Evolutionary conservation across 2,113 vertebrate genomes (phyloP).

Genomic region (Leucoraja erinaceus): DNA sequence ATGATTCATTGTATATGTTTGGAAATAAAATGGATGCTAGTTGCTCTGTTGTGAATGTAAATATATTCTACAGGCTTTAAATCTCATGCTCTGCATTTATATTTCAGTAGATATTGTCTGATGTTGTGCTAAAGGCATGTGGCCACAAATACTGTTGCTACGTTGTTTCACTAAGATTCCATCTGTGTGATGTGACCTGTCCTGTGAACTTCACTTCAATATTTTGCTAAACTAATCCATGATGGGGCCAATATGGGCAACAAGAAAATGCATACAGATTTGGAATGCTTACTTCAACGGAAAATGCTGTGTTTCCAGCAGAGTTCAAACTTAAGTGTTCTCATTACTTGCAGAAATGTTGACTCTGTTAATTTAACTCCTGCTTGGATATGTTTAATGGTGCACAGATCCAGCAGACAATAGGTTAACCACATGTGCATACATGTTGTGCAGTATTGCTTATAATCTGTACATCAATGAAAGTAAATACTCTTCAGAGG

Average conservation of each 20-base stretch:
- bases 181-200: neutral
- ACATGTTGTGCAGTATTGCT: neutral
- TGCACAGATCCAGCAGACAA: neutral
- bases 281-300: neutral
- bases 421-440: neutral
- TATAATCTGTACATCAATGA: neutral
- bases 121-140: neutral
- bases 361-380: neutral
- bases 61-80: neutral
- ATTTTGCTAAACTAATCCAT: conserved; percentile 30
- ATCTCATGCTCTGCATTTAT: too few relatives aligned
- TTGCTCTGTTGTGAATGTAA: neutral
- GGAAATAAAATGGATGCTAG: neutral
- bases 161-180: neutral
- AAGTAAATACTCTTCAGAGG: neutral
- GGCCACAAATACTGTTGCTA: neutral
- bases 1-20: neutral
- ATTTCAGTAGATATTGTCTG: neutral
- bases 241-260: neutral
- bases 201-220: conserved; percentile 1
- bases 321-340: neutral
- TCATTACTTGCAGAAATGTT: neutral
- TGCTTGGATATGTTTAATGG: neutral
- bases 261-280: neutral
- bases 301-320: neutral